These are phyloP conservation scores for Hypolimnas misippus DNA, from an alignment of 2,888 invertebrate genomes.

Conservation along the genomic window DNA sequence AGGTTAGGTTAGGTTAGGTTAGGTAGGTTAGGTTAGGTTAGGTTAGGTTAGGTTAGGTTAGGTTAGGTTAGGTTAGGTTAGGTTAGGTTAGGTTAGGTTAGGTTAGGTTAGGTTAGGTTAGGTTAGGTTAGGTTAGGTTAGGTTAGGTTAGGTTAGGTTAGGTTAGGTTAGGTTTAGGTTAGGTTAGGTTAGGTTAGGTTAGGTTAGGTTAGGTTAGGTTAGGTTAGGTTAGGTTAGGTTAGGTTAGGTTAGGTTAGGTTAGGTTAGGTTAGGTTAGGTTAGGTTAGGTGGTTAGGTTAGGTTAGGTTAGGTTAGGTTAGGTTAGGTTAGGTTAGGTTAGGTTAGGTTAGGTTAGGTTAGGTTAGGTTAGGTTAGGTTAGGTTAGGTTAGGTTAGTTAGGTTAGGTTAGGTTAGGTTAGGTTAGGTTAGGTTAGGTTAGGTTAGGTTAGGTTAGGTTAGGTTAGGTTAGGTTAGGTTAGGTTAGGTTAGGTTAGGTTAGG, in stretches of 20 bases:
- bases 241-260: conserved; percentile 42
- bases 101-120: conserved; percentile 44
- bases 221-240: conserved; percentile 42
- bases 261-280: conserved; percentile 38
- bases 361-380: conserved; percentile 35
- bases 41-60: conserved; percentile 40
- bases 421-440: conserved; percentile 36
- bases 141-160: conserved; percentile 45
- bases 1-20: conserved; percentile 42
- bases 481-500: conserved; percentile 41
- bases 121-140: conserved; percentile 44
- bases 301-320: conserved; percentile 36
- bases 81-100: conserved; percentile 43
- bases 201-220: conserved; percentile 35
- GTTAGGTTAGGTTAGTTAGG: conserved; percentile 36
- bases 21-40: no score
- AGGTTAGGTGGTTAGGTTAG: no score
- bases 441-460: conserved; percentile 38
- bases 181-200: conserved; percentile 37
- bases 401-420: conserved; percentile 35
- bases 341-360: conserved; percentile 37
- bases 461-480: conserved; percentile 42
- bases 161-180: no score
- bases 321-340: conserved; percentile 37
- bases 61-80: conserved; percentile 40